Base-by-base conservation (phyloP, 2,797 vertebrate genomes). In the Semaprochilodus insignis region DNA sequence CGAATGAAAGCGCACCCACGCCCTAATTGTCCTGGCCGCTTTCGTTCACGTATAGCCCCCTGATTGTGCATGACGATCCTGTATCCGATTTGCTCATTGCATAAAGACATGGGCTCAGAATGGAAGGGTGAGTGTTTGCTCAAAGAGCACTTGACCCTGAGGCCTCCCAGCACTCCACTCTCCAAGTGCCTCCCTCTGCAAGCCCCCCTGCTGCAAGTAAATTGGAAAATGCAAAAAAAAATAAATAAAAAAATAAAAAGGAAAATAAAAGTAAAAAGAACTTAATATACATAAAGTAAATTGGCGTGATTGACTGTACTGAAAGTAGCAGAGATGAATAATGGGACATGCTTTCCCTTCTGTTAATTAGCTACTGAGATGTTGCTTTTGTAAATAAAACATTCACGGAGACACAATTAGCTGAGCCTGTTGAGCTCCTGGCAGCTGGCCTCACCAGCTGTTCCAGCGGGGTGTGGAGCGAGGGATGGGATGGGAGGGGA, bases 361-460 rank as follows among this genome's bases (percentile, higher is more conserved):
- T 72, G 25, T 89, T 91, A 90, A 92, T 91, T 91, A 92, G 88
- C 82, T 80, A 79, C 78, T 57, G 40, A 81, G 82, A 87, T 84
- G 85, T 90, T 90, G 90, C 88, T 89, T 89, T 90, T 89, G 79
- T 92, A 93, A 95, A 95, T 93, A 91, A 95, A 93, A 93, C 89
- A 91, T 93, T 91, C 90, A 90, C 87, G 87, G 90, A 89, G 85
- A 89, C 91, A 92, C 91, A 92, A 92, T 94, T 92, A 93, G 90
- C 48, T 7, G 78, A 87, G 90, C 89, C 88, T 92, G 91, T 93
- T 92, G 90, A 92, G 89, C 84, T 54, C 69, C 85, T 54, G 67
- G 89, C 93, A 94, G 92, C 91, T 95, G 93, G 87, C 88, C 87
- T 87, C 55, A 36, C 90, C 93, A 95, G 93, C 89, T 95, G 93